These are phyloP conservation scores for Eunapius fragilis DNA, from an alignment of 37 sponge, comb jelly and placozoan species.

Conservation along the genomic window DNA sequence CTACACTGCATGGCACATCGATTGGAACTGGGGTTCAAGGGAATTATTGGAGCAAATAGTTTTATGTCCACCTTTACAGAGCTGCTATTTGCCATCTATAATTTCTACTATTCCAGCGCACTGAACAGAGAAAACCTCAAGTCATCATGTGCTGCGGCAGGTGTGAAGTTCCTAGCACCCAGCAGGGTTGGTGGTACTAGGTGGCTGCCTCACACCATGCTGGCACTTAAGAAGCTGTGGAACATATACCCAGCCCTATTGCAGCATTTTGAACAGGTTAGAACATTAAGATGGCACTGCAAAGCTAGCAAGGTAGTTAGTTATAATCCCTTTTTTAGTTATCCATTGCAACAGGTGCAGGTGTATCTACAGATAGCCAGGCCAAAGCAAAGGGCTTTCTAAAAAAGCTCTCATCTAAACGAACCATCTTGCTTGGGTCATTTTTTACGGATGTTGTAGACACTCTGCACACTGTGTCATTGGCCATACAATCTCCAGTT, in stretches of 20 bases:
- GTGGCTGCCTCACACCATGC: conserved; percentile 3
- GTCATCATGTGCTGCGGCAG: neutral
- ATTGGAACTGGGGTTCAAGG: no score
- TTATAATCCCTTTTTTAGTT: neutral
- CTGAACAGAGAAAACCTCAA: conserved; percentile 13
- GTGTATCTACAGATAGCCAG: neutral
- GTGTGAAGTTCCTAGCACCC: neutral
- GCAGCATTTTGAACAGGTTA: conserved; percentile 14
- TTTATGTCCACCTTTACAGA: neutral
- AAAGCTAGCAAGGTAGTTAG: neutral
- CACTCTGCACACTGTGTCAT: neutral
- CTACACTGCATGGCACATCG: no score
- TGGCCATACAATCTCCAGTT: neutral
- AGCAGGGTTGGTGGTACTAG: conserved; percentile 7
- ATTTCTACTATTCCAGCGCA: conserved; percentile 11
- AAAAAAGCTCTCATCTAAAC: conserved; percentile 2
- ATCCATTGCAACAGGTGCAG: neutral
- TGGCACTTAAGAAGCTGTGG: neutral
- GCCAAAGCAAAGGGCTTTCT: conserved; percentile 3
- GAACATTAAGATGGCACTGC: neutral
- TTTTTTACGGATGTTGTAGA: neutral
- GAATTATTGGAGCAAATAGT: no score
- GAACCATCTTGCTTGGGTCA: neutral
- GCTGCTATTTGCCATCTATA: neutral
- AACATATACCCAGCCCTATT: neutral